Evolutionary conservation across 2,113 vertebrate species (phyloP).

Genomic region (Actenoides lindsayi): DNA sequence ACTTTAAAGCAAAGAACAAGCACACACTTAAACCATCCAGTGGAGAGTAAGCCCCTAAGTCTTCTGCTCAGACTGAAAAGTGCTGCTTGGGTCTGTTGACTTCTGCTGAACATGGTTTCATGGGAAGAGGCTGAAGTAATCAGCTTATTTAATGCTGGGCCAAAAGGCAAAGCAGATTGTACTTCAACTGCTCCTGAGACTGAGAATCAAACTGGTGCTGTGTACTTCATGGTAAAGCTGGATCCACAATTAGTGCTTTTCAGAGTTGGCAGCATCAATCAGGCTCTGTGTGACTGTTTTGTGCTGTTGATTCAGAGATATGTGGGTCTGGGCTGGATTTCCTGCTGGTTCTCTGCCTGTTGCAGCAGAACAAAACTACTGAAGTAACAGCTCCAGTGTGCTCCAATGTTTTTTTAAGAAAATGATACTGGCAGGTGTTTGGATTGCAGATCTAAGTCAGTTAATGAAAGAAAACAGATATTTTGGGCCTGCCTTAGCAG

Average conservation of each 20-base stretch:
- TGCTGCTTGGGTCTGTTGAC: neutral
- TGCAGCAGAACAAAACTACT: neutral
- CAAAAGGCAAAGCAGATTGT: neutral
- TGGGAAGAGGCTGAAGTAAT: neutral
- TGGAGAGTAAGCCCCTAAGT: neutral
- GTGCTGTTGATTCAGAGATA: neutral
- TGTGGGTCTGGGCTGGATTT: neutral
- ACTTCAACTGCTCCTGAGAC: neutral
- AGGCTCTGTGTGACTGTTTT: neutral
- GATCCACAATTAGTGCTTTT: neutral
- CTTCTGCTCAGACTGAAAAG: neutral
- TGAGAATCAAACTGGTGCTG: neutral
- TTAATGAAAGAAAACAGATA: neutral
- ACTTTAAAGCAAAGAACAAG: neutral
- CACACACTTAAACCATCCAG: neutral
- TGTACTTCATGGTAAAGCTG: neutral
- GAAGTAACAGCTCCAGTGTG: rapidly evolving
- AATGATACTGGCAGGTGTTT: neutral
- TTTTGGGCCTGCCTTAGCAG: neutral
- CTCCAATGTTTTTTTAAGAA: neutral
- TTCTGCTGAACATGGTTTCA: neutral
- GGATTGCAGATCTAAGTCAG: neutral
- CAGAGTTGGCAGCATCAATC: neutral
- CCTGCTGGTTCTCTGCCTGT: neutral
- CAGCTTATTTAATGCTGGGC: neutral